Conservation (phyloP, 2,797 vertebrate species). For the Notolabrus celidotus region DNA sequence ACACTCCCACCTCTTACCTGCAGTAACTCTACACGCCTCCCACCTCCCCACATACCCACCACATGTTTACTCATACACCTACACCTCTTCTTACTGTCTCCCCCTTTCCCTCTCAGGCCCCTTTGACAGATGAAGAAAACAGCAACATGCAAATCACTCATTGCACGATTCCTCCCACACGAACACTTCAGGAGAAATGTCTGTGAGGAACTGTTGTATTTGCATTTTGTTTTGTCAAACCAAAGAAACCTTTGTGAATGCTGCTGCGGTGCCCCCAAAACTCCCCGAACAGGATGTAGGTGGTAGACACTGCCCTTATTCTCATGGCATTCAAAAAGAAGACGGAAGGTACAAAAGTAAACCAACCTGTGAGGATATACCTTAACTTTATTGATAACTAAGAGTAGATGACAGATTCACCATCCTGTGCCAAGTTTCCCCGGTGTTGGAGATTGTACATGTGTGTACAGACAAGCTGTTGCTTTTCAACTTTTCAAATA, state of each 20-base stretch:
- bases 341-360: background rate
- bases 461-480: too few relatives aligned
- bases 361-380: background rate
- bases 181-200: background rate
- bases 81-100: background rate
- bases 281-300: constrained; percentile 12
- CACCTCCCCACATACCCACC: constrained; percentile 29
- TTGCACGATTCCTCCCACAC: constrained; percentile 44
- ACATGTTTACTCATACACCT: constrained; percentile 46
- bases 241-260: background rate
- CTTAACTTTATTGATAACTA: background rate
- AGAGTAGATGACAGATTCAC: background rate
- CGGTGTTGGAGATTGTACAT: too few relatives aligned
- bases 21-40: constrained; percentile 3
- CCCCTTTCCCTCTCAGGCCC: background rate
- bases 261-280: background rate
- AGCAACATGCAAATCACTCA: constrained; percentile 49
- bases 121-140: constrained; percentile 15
- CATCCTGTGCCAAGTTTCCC: too few relatives aligned
- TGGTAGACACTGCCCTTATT: background rate
- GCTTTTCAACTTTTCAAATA: too few relatives aligned
- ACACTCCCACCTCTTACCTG: constrained; percentile 9
- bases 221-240: constrained; percentile 17
- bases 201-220: constrained; percentile 9
- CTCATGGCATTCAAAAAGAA: background rate